A percentile compares a stretch with the other conserved stretches of the same genome.
These are phyloP conservation scores for Haplochromis vanheusdeni DNA, from an alignment of 2,113 vertebrate genomes.

Conservation along the genomic window DNA sequence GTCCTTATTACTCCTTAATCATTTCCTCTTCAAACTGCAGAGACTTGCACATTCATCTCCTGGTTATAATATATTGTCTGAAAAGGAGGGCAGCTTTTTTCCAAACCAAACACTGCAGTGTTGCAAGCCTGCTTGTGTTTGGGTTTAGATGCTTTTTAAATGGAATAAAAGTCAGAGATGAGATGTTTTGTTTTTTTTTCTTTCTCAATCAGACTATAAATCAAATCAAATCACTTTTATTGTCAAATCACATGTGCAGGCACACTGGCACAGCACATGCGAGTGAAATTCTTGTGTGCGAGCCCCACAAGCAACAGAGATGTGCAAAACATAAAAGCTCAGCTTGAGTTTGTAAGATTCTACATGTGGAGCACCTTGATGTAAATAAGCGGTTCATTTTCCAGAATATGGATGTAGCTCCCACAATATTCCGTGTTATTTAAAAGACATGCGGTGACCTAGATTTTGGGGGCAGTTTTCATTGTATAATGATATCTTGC, in stretches of 20 bases:
- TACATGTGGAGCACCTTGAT: background rate
- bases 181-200: background rate
- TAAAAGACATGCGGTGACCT: slow-evolving; percentile 6
- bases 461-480: slow-evolving; percentile 1
- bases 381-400: background rate
- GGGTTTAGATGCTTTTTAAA: background rate
- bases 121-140: background rate
- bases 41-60: background rate
- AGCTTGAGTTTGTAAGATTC: background rate
- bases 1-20: background rate
- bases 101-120: background rate
- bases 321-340: too few species aligned
- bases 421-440: background rate
- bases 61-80: background rate
- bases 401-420: background rate
- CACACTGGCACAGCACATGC: too few species aligned
- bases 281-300: too few species aligned
- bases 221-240: too few species aligned
- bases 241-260: too few species aligned
- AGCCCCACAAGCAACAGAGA: too few species aligned
- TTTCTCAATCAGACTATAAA: background rate
- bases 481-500: background rate
- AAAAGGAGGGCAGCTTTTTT: background rate
- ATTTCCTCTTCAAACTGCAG: background rate
- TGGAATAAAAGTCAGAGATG: background rate